Conservation (phyloP, 30 jellyfish, hydroid and myxozoan genomes). For the Haliclystus octoradiatus region DNA sequence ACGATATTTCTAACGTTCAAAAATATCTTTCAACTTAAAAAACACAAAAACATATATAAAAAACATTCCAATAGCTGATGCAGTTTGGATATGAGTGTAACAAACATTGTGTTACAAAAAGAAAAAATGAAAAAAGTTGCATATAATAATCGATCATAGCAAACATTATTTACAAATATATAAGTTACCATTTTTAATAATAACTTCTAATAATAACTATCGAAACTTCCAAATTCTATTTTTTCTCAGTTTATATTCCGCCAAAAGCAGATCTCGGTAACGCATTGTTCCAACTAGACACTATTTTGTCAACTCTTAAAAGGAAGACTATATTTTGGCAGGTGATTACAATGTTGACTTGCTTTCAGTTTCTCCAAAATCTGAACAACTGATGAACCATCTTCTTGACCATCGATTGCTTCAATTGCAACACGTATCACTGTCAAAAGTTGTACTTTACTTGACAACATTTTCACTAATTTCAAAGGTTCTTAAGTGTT, state of each 20-base stretch:
- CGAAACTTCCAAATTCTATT: neutral
- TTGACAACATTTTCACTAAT: neutral
- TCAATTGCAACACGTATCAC: neutral
- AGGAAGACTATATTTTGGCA: neutral
- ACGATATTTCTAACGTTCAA: no score
- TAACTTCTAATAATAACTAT: neutral
- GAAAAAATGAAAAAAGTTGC: no score
- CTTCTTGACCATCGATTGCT: neutral
- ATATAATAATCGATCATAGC: no score
- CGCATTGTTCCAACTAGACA: neutral
- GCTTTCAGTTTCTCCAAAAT: neutral
- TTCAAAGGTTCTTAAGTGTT: neutral
- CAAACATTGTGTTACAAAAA: no score
- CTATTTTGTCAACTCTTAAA: neutral
- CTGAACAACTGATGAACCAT: neutral
- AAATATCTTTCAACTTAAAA: no score
- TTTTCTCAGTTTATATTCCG: neutral
- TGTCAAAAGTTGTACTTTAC: neutral
- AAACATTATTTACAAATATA: no score
- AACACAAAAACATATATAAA: no score
- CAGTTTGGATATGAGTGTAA: no score
- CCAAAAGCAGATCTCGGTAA: neutral
- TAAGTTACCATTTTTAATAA: neutral
- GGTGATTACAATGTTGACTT: neutral
- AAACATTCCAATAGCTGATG: no score